A percentile compares a stretch with the other conserved stretches of the same genome.
Conservation (phyloP, 2,888 invertebrate species). For the Amiota minor region DNA sequence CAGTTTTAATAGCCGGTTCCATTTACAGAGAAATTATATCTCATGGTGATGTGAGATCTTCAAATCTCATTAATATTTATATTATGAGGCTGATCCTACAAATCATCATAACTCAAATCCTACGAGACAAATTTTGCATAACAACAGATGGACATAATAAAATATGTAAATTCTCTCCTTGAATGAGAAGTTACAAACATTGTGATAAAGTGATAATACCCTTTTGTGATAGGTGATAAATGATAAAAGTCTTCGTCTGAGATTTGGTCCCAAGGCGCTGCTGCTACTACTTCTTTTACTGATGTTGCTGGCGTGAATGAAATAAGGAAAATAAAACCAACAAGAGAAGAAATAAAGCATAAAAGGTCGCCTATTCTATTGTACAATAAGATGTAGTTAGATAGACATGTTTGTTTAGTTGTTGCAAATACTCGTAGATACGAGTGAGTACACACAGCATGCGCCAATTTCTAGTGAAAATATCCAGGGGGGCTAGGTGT, state of each 20-base stretch:
- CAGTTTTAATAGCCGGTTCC: too few species aligned
- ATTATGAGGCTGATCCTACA: too few species aligned
- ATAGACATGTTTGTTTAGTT: constrained; percentile 52
- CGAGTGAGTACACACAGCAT: constrained; percentile 51
- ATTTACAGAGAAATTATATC: too few species aligned
- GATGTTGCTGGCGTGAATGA: constrained; percentile 27
- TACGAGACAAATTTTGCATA: too few species aligned
- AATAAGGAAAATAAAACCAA: constrained; percentile 39
- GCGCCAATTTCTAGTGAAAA: constrained; percentile 63
- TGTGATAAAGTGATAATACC: too few species aligned
- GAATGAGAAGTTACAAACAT: too few species aligned
- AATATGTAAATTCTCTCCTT: too few species aligned
- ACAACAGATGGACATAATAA: too few species aligned
- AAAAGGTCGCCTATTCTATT: constrained; percentile 59
- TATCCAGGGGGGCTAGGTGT: constrained; percentile 53
- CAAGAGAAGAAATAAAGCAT: constrained; percentile 40
- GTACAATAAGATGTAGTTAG: constrained; percentile 46
- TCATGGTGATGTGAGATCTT: too few species aligned
- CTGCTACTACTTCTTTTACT: not conserved
- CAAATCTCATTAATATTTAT: too few species aligned
- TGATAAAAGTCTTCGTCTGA: constrained; percentile 2
- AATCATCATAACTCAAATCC: too few species aligned
- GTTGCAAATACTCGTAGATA: constrained; percentile 8
- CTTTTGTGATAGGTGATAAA: not conserved
- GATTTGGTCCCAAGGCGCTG: not conserved